Conservation (phyloP, 2,888 invertebrate species). For the Bhutanitis thaidina region DNA sequence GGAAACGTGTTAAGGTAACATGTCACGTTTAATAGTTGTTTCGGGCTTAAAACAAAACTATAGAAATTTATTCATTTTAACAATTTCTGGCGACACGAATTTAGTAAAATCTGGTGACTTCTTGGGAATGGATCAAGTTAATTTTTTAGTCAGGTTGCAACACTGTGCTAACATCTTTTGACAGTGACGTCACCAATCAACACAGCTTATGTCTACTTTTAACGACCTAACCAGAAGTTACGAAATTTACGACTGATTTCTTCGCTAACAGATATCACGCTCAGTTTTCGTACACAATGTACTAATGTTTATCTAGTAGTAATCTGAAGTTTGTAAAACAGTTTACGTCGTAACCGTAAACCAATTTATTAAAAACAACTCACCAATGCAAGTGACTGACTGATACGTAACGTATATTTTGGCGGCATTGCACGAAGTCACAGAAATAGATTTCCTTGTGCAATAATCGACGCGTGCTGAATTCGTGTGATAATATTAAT, state of each 20-base stretch:
- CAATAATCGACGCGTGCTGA: constrained; percentile 48
- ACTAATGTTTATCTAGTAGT: constrained; percentile 22
- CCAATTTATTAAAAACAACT: not conserved
- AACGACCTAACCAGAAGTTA: constrained; percentile 48
- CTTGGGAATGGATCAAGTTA: too few relatives aligned
- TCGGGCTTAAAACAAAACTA: too few relatives aligned
- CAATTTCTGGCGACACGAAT: too few relatives aligned
- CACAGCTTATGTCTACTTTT: constrained; percentile 25
- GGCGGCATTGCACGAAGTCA: constrained; percentile 72
- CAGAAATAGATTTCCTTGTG: constrained; percentile 76
- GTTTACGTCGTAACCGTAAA: not conserved
- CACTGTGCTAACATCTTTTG: constrained; percentile 19
- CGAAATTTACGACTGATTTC: constrained; percentile 52
- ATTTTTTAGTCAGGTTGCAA: too few relatives aligned
- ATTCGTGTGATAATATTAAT: constrained; percentile 43
- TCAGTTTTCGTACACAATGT: constrained; percentile 38
- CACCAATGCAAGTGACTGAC: constrained; percentile 11
- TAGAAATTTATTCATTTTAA: too few relatives aligned
- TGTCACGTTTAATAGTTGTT: too few relatives aligned
- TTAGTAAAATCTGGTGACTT: too few relatives aligned
- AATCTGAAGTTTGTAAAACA: not conserved
- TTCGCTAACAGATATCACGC: constrained; percentile 33
- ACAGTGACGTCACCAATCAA: constrained; percentile 59
- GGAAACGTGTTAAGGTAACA: too few relatives aligned
- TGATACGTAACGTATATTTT: constrained; percentile 60